Evolutionary conservation across 2,888 invertebrate genomes (phyloP).

Genomic region (Drosophila barbarae): DNA sequence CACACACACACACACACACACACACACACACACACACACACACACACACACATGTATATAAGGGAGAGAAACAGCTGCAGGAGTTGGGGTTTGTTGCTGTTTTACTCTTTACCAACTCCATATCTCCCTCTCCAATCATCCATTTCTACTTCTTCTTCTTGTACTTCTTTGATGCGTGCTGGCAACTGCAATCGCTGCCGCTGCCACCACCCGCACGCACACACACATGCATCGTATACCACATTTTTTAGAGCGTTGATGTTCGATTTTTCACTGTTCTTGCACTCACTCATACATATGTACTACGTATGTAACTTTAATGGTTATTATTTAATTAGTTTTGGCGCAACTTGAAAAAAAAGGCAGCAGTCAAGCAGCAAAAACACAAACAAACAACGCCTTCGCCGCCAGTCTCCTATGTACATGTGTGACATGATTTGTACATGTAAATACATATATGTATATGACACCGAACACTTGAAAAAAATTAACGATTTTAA

Average conservation of each 20-base stretch:
- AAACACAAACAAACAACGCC: slow-evolving; percentile 13
- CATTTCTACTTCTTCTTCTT: slow-evolving; percentile 8
- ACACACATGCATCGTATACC: slow-evolving; percentile 14
- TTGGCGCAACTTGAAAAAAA: slow-evolving; percentile 30
- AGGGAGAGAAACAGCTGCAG: slow-evolving; percentile 21
- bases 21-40: slow-evolving; percentile 23
- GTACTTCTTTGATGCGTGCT: slow-evolving; percentile 26
- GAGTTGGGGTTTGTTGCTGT: slow-evolving; percentile 32
- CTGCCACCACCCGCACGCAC: slow-evolving; percentile 33
- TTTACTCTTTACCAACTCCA: slow-evolving; percentile 11
- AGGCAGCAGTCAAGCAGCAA: slow-evolving; percentile 4
- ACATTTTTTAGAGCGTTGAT: slow-evolving; percentile 48
- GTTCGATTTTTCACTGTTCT: slow-evolving; percentile 68
- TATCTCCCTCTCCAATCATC: background rate
- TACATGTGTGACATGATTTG: slow-evolving; percentile 1
- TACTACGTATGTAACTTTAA: background rate
- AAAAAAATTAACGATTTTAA: slow-evolving; percentile 19
- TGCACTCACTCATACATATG: slow-evolving; percentile 19
- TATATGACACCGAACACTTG: slow-evolving; percentile 15
- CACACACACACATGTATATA: background rate
- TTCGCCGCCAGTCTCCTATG: slow-evolving; percentile 15
- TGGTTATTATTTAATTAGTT: slow-evolving; percentile 35
- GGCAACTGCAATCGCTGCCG: slow-evolving; percentile 35
- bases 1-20: slow-evolving; percentile 16
- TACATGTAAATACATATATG: slow-evolving; percentile 4